Base-by-base conservation (phyloP, 2,113 vertebrate genomes). In the Colistium nudipinnis region DNA sequence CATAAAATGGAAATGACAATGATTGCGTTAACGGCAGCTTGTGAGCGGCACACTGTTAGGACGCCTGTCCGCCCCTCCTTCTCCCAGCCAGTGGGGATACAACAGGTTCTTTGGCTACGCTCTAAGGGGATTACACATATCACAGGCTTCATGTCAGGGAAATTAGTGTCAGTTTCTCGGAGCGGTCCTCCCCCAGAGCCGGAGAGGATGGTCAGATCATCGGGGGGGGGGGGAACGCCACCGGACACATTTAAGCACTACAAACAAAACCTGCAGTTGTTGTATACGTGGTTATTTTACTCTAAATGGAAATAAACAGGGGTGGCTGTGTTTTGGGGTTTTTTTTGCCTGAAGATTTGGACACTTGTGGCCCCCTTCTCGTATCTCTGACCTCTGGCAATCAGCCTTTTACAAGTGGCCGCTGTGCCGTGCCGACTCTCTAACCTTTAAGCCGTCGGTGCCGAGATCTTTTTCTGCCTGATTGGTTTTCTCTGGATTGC, bases 101-200 rank as follows among this genome's bases (percentile, higher is more conserved):
- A 88, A 73, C 62, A 81, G 74, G 76, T 77, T 81, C 41, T 66
- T 62, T 10, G 9, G 78, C 66, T 71, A 54, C 49, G 73, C 76
- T 87, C 60, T 82, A 80, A 88, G 61, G 70, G 80, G 83, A 88
- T 88, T 85, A 88, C 81, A 83, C 70, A 81, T 84, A 78, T 84
- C 78, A 48, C 83, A 74, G 72, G 69, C 80, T 83, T 82, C 78
- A 56, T 78, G 86, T 88, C 85, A 83, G 73, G 61, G 64, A 70
- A 76, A 85, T 87, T 82, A 80, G 86, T 57, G 78, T 80, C 80
- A 70, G 68, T 72, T 78, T 62, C 73, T 82, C 76, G 35, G 25
- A 24, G 62, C 36, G 25, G 69, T 17, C 69, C 38, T 78, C 67
- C 75, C 68, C 60, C 64, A 28, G 36, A 33, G 14, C 68, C 44